phyloP scores from a whole-genome alignment of 2,797 vertebrate species.

The Pogoniulus pusillus region DNA sequence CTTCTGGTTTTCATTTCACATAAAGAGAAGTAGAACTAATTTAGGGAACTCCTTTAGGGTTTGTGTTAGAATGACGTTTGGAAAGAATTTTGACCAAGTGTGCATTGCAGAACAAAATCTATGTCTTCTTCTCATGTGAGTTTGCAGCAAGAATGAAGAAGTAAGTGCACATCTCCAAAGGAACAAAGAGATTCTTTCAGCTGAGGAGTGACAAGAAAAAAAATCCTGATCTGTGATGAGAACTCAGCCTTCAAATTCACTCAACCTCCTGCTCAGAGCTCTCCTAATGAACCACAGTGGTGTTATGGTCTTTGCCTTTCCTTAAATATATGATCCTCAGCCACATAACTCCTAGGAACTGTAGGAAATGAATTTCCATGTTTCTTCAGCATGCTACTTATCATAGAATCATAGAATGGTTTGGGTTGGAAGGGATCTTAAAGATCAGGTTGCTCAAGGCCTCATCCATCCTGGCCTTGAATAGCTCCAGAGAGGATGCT shows the following conservation, averaged over 20 bases:
- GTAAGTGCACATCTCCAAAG: neutral
- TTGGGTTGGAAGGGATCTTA: too few relatives aligned
- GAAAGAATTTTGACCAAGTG: neutral
- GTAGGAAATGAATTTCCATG: neutral
- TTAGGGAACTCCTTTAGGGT: conserved; percentile 7
- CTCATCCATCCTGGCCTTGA: too few relatives aligned
- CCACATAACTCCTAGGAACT: neutral
- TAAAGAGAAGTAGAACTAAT: conserved; percentile 48
- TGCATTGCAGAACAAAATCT: neutral
- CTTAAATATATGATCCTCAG: neutral
- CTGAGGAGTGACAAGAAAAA: neutral
- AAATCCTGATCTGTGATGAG: neutral
- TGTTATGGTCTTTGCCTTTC: neutral
- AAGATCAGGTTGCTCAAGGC: too few relatives aligned
- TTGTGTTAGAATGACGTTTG: neutral
- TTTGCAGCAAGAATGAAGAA: neutral
- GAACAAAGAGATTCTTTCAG: neutral
- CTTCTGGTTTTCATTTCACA: conserved; percentile 4
- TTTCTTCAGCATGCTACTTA: neutral
- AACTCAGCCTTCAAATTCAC: neutral
- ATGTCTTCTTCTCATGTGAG: neutral
- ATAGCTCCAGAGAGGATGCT: too few relatives aligned
- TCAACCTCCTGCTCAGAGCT: neutral
- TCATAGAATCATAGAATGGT: too few relatives aligned
- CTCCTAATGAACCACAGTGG: neutral